Base-by-base conservation (phyloP, 2,797 vertebrate genomes). In the Sebastes glaucus region DNA sequence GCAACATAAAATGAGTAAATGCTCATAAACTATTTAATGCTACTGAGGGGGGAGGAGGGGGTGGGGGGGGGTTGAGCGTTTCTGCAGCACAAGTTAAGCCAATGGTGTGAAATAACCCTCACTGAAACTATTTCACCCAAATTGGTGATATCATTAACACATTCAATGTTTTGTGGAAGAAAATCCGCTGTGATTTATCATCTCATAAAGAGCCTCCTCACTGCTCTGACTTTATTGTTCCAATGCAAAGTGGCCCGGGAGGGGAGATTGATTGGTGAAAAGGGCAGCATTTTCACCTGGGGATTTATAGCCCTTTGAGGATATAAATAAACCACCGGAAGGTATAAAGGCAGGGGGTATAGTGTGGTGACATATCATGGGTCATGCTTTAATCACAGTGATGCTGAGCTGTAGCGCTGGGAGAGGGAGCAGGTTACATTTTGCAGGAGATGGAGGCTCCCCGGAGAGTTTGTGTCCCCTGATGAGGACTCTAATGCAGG, bases 241-340 rank as follows among this genome's bases (percentile, higher is more conserved):
- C 72, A 78, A 84, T 82, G 85, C 65, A 82, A 90, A 87, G 81
- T 78, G 80, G 71, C 69, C 82, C 85, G 59, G 68, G 71, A 86
- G 83, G 77, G 62, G 53, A 86, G 91, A 95, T 93, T 92, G 92
- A 95, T 94, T 81, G 83, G 85, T 86, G 88, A 90, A 94, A 95
- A 95, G 93, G 94, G 91, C 92, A 95, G 81, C 83, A 88, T 86
- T 91, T 92, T 95, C 91, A 93, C 92, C 89, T 92, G 86, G 84
- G 81, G 90, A 93, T 94, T 94, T 93, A 93, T 91, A 61, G 86
- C 85, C 88, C 82, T 92, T 92, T 91, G 85, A 87, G 86, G 89
- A 76, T 94, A 93, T 93, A 92, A 95, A 95, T 93, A 94, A 93
- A 92, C 82, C 86, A 85, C 82, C 69, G 53, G 86, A 80, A 86